Conservation (phyloP, 2,888 invertebrate species). For the Brenthis daphne region DNA sequence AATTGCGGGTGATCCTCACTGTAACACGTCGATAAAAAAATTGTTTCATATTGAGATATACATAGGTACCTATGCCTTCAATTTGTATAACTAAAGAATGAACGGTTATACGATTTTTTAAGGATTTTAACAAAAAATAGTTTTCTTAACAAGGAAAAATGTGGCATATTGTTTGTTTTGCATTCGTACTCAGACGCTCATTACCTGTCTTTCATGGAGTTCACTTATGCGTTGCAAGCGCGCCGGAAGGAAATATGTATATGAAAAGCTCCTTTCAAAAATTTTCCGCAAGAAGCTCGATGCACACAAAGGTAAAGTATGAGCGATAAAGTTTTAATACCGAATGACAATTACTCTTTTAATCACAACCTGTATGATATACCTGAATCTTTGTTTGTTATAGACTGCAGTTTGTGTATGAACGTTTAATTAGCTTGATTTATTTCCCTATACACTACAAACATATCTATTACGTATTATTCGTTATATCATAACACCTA, state of each 20-base stretch:
- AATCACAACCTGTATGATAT: no score
- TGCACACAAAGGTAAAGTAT: conserved; percentile 26
- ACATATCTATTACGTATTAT: no score
- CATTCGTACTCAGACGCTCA: conserved; percentile 25
- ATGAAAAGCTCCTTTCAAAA: conserved; percentile 18
- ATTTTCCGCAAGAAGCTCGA: conserved; percentile 18
- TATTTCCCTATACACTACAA: no score
- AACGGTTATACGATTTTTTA: background rate
- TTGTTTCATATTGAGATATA: no score
- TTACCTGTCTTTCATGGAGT: conserved; percentile 25
- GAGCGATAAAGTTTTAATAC: conserved; percentile 29
- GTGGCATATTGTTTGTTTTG: conserved; percentile 6
- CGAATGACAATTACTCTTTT: conserved; percentile 14
- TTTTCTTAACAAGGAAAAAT: background rate
- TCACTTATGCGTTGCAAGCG: conserved; percentile 24
- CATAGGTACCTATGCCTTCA: no score
- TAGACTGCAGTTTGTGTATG: no score
- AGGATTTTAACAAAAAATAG: background rate
- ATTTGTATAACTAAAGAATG: no score
- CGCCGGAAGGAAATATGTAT: conserved; percentile 16
- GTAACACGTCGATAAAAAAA: no score
- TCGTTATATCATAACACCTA: no score
- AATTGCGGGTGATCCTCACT: no score
- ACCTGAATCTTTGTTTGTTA: no score
- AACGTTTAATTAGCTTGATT: no score